Evolutionary conservation across 2,113 vertebrate genomes (phyloP).

Genomic region (Eudyptes chrysolophus): DNA sequence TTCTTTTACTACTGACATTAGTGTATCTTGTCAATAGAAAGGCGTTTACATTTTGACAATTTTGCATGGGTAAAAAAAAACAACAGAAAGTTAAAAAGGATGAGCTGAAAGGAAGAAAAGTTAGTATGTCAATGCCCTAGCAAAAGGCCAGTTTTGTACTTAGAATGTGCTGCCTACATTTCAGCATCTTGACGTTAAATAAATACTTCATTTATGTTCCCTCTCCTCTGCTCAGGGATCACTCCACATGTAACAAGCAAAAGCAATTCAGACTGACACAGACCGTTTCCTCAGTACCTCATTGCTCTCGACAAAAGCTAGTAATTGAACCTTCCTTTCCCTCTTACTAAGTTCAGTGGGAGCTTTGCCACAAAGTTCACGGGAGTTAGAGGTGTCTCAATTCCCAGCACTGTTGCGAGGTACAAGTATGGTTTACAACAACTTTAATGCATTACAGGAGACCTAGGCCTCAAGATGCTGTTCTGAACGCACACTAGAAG

Average conservation of each 20-base stretch:
- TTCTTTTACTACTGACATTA: neutral
- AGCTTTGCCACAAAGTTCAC: neutral
- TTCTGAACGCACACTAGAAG: neutral
- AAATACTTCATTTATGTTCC: neutral
- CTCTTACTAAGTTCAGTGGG: neutral
- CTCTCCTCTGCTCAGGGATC: neutral
- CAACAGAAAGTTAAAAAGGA: neutral
- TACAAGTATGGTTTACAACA: neutral
- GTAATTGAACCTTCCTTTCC: neutral
- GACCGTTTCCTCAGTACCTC: neutral
- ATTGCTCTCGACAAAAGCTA: neutral
- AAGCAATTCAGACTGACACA: neutral
- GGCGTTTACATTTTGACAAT: neutral
- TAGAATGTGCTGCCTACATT: neutral
- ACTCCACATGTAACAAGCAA: neutral
- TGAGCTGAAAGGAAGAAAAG: neutral
- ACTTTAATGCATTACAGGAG: neutral
- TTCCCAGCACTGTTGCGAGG: neutral
- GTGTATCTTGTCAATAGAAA: neutral
- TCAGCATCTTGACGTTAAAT: neutral
- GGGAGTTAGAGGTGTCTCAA: neutral
- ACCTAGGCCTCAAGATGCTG: neutral
- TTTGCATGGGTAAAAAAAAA: neutral
- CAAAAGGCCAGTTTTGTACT: neutral
- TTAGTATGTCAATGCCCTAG: neutral